phyloP scores from a whole-genome alignment of 37 sponge, comb jelly and placozoan species.

The Axinella damicornis region DNA sequence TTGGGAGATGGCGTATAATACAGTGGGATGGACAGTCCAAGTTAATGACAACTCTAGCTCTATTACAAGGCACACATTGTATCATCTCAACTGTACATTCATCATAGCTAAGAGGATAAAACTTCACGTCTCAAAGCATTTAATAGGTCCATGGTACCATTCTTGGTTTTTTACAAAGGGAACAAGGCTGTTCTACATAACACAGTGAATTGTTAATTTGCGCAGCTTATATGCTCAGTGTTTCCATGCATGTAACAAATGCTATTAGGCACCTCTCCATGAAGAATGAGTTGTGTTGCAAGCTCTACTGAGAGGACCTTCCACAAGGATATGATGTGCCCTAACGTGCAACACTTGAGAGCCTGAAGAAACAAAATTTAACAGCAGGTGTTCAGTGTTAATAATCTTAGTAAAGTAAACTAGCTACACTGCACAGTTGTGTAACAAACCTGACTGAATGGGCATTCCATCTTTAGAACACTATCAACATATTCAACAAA shows the following conservation, averaged over 20 bases:
- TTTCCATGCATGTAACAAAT: background rate
- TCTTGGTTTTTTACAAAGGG: too few relatives aligned
- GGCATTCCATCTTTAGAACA: constrained; percentile 16
- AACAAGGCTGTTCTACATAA: too few relatives aligned
- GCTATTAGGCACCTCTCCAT: background rate
- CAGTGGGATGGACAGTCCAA: too few relatives aligned
- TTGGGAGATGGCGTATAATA: too few relatives aligned
- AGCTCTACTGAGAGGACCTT: constrained; percentile 39
- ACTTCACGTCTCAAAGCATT: too few relatives aligned
- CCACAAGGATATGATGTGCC: constrained; percentile 55
- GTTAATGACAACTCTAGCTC: too few relatives aligned
- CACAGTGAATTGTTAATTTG: too few relatives aligned
- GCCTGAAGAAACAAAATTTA: background rate
- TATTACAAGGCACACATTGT: too few relatives aligned
- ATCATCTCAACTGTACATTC: too few relatives aligned
- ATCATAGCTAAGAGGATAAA: too few relatives aligned
- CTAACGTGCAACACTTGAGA: constrained; percentile 32
- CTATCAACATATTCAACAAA: constrained; percentile 40
- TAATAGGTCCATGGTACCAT: too few relatives aligned
- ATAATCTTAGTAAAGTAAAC: background rate
- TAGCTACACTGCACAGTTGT: constrained; percentile 4
- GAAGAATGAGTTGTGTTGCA: constrained; percentile 16
- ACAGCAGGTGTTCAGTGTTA: background rate
- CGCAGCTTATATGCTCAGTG: too few relatives aligned
- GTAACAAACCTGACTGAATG: background rate